Evolutionary conservation across 92 coral and sea anemone genomes (phyloP).

Genomic region (Porites lobata): DNA sequence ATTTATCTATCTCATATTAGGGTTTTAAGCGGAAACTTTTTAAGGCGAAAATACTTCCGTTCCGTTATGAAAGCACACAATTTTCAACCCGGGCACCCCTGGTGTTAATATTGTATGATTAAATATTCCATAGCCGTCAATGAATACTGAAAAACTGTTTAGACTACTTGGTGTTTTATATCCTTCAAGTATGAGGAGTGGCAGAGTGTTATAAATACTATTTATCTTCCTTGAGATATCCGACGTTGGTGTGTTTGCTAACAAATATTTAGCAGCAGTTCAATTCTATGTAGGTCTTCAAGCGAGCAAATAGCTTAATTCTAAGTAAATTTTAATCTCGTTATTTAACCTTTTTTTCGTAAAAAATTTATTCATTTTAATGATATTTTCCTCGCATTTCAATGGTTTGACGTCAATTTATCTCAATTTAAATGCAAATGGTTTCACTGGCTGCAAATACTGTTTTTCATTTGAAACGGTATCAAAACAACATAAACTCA

Average conservation of each 20-base stretch:
- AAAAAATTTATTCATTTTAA: not conserved
- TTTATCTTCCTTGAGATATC: not conserved
- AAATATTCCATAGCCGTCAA: not conserved
- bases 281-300: not conserved
- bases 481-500: not conserved
- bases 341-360: not conserved
- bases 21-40: not conserved
- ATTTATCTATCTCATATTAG: not conserved
- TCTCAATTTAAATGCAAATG: not conserved
- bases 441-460: not conserved
- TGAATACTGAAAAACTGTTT: not conserved
- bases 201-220: not conserved
- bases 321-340: not conserved
- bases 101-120: not conserved
- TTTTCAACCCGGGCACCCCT: not conserved
- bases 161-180: not conserved
- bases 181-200: not conserved
- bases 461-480: not conserved
- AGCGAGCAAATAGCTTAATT: not conserved
- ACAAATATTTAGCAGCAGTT: not conserved
- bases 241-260: not conserved
- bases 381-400: not conserved
- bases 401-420: conserved; percentile 27
- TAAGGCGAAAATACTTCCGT: not conserved
- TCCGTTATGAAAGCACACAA: not conserved